Conservation (phyloP, 2,888 invertebrate genomes). For the Drosophila antonietae region DNA sequence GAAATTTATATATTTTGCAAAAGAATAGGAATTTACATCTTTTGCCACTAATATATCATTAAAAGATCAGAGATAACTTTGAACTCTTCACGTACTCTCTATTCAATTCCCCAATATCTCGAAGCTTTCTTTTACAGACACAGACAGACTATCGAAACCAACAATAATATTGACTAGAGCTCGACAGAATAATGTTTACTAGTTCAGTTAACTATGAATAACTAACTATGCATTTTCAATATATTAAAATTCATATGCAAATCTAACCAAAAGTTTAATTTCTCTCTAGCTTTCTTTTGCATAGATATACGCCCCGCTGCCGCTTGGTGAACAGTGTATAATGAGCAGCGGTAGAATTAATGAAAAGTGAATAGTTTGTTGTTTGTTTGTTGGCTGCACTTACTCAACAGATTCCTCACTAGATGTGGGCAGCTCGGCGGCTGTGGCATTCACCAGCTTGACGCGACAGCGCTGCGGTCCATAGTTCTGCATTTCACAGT, state of each 20-base stretch:
- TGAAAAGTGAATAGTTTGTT: slow-evolving; percentile 10
- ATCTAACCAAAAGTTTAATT: background rate
- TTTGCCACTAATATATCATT: background rate
- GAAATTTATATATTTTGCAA: too few relatives aligned
- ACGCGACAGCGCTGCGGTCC: slow-evolving; percentile 91
- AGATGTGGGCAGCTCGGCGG: slow-evolving; percentile 44
- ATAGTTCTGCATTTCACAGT: slow-evolving; percentile 92
- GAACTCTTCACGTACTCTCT: background rate
- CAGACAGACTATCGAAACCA: background rate
- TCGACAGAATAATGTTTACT: background rate
- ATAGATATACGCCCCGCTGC: background rate
- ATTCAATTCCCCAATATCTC: background rate
- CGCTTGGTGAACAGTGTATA: background rate
- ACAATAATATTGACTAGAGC: background rate
- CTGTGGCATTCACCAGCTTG: slow-evolving; percentile 82
- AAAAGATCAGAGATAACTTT: background rate
- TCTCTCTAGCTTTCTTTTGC: slow-evolving; percentile 1
- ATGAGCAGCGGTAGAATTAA: background rate
- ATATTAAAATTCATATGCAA: slow-evolving; percentile 6
- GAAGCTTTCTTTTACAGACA: background rate
- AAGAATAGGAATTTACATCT: too few relatives aligned
- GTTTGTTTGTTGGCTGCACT: slow-evolving; percentile 23
- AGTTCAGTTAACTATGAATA: background rate
- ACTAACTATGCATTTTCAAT: background rate
- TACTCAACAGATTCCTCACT: slow-evolving; percentile 26